Percentiles rank a stretch among this genome's conserved stretches.
Evolutionary conservation across 2,113 vertebrate genomes (phyloP).

Genomic region (Cyprinus carpio): DNA sequence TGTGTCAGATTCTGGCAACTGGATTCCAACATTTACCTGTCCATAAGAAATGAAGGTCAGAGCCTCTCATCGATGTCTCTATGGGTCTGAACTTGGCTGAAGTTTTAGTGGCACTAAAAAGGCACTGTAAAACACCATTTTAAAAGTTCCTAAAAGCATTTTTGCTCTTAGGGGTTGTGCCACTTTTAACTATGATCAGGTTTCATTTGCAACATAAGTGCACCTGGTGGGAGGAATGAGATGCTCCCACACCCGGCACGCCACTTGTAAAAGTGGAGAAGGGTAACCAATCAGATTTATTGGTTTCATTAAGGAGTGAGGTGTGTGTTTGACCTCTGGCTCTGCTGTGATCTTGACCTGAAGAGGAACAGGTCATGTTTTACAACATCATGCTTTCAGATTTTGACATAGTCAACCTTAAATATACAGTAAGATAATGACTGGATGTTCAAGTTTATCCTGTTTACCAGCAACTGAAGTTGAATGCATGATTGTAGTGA

Average conservation of each 20-base stretch:
- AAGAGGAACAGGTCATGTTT: neutral
- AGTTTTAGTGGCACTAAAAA: conserved; percentile 72
- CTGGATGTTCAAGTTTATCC: neutral
- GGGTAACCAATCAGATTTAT: conserved; percentile 74
- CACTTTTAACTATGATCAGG: conserved; percentile 76
- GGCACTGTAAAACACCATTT: conserved; percentile 76
- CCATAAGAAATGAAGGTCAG: too few species aligned
- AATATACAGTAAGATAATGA: neutral
- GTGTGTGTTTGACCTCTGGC: conserved; percentile 56
- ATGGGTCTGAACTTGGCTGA: conserved; percentile 51
- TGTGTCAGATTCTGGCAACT: too few species aligned
- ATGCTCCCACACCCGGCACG: conserved; percentile 64
- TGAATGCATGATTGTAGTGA: neutral
- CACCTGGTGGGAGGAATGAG: conserved; percentile 68
- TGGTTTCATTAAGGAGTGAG: conserved; percentile 69
- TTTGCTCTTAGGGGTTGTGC: conserved; percentile 70
- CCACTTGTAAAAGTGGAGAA: conserved; percentile 70
- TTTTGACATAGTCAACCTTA: too few species aligned
- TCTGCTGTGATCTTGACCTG: neutral
- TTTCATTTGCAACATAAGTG: conserved; percentile 66
- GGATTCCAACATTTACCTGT: too few species aligned
- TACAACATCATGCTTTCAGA: neutral
- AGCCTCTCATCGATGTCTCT: neutral
- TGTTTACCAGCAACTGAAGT: conserved; percentile 42
- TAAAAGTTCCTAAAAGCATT: conserved; percentile 81